Percentiles rank a stretch among this genome's conserved stretches.
These are phyloP conservation scores for Apotomis betuletana DNA, from an alignment of 2,888 invertebrate species.

Conservation along the genomic window DNA sequence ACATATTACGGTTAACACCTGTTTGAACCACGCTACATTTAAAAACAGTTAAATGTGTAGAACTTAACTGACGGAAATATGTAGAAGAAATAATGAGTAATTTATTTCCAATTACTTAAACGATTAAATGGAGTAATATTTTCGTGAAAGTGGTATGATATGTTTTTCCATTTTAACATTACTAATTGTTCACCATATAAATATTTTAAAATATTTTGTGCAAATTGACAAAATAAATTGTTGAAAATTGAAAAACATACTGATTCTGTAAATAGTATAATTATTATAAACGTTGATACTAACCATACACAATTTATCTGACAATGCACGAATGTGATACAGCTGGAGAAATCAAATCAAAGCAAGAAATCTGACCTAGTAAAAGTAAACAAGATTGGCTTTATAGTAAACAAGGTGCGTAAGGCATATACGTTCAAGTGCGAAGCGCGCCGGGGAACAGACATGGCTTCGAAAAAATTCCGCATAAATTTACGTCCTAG, in stretches of 20 bases:
- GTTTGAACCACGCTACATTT: too few relatives aligned
- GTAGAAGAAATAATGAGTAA: too few relatives aligned
- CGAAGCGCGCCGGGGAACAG: constrained; percentile 61
- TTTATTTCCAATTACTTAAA: background rate
- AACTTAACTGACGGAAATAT: too few relatives aligned
- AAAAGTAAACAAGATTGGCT: constrained; percentile 76
- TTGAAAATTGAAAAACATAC: constrained; percentile 67
- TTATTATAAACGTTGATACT: constrained; percentile 58
- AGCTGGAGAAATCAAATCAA: constrained; percentile 52
- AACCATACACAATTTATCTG: constrained; percentile 74
- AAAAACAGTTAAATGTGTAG: too few relatives aligned
- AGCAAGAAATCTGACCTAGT: constrained; percentile 67
- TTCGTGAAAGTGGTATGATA: constrained; percentile 58
- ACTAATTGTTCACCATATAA: background rate
- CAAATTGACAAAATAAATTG: constrained; percentile 14
- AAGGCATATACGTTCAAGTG: constrained; percentile 63
- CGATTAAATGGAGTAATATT: constrained; percentile 37
- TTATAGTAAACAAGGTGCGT: constrained; percentile 61
- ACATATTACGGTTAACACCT: too few relatives aligned
- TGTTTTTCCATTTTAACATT: constrained; percentile 64
- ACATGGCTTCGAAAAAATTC: constrained; percentile 55
- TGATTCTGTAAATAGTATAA: constrained; percentile 46
- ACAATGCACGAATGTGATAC: constrained; percentile 69
- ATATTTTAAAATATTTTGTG: background rate
- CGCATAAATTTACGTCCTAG: constrained; percentile 57